Evolutionary conservation across 1,140 invertebrate species (phyloP).

Genomic region (Phortica variegata): DNA sequence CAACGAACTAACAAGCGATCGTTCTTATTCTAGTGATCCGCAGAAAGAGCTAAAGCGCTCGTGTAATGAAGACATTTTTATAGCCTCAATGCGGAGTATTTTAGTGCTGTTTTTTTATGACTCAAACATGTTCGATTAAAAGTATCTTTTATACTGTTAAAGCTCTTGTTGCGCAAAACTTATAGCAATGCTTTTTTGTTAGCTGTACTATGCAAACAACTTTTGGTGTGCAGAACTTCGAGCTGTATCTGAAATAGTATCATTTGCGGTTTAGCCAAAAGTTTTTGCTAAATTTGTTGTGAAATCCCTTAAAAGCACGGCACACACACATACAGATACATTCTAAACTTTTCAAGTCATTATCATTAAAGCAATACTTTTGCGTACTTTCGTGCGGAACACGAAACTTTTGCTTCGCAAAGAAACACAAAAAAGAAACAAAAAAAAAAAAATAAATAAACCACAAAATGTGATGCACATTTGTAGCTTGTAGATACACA

Average conservation of each 20-base stretch:
- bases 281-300: not conserved
- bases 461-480: constrained; percentile 53
- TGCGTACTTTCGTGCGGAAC: constrained; percentile 17
- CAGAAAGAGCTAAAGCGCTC: too few species aligned
- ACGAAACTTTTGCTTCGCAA: too few species aligned
- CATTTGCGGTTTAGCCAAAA: constrained; percentile 3
- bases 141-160: too few species aligned
- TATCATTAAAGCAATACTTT: constrained; percentile 51
- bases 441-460: constrained; percentile 9
- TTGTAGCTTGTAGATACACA: constrained; percentile 27
- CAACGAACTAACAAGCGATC: too few species aligned
- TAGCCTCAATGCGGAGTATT: too few species aligned
- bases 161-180: too few species aligned
- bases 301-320: constrained; percentile 24
- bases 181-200: too few species aligned
- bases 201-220: constrained; percentile 11
- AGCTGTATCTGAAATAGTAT: too few species aligned
- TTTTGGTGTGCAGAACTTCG: constrained; percentile 19
- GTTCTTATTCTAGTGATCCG: too few species aligned
- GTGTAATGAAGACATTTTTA: too few species aligned
- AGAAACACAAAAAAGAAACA: constrained; percentile 2
- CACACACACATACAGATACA: constrained; percentile 40
- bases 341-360: constrained; percentile 51
- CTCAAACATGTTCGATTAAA: too few species aligned
- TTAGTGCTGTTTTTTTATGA: too few species aligned